These are phyloP conservation scores for Daktulosphaira vitifoliae DNA, from an alignment of 1,140 invertebrate genomes.

Conservation along the genomic window DNA sequence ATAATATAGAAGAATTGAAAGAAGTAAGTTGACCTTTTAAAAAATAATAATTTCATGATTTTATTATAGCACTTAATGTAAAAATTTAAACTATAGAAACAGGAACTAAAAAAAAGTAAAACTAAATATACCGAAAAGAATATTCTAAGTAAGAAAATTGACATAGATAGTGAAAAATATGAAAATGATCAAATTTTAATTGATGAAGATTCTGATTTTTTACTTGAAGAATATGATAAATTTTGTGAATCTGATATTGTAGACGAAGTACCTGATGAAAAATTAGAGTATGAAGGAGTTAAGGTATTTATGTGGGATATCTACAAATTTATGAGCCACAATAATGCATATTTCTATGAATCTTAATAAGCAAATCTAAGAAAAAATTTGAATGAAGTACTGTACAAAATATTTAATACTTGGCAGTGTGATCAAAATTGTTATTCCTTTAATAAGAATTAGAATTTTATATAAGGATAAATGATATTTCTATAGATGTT, in stretches of 20 bases:
- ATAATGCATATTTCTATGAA: no score
- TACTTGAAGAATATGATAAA: constrained; percentile 46
- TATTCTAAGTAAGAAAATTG: constrained; percentile 38
- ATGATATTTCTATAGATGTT: no score
- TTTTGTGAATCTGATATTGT: constrained; percentile 45
- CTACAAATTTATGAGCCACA: no score
- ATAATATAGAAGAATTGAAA: constrained; percentile 39
- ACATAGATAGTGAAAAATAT: constrained; percentile 40
- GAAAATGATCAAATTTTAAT: constrained; percentile 40
- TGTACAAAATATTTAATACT: no score
- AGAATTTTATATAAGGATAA: no score
- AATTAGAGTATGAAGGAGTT: constrained; percentile 33
- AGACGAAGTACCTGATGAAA: constrained; percentile 45
- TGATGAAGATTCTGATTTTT: constrained; percentile 45
- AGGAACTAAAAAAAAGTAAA: background rate
- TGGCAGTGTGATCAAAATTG: no score
- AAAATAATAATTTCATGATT: no score
- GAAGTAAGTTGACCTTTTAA: background rate
- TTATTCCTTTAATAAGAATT: no score
- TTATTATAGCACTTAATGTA: no score
- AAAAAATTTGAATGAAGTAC: no score
- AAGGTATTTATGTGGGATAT: constrained; percentile 17
- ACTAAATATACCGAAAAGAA: constrained; percentile 40
- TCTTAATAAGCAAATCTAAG: no score
- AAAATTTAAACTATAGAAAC: constrained; percentile 3